Base-by-base conservation (phyloP, 2,113 vertebrate species). In the Galemys pyrenaicus region DNA sequence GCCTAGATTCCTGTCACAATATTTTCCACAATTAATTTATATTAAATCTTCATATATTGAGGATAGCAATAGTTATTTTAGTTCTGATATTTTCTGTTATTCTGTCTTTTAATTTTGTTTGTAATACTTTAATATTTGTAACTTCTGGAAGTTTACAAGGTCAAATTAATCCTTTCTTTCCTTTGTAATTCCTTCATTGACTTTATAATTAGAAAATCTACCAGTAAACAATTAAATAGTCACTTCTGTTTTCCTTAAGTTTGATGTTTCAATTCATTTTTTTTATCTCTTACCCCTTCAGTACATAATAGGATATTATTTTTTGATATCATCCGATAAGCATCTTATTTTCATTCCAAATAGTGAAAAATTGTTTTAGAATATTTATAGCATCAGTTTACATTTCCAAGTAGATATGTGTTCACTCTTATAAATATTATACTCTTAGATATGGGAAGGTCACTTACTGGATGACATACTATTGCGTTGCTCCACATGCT, bases 131-230 rank as follows among this genome's bases (percentile, higher is more conserved):
- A 49, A 74, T 83, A 22, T 74, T 86, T 32, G 35, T 39, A 95
- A 74, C 12, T 79, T 93, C 54, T 35, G 77, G 90, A 93, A 80
- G 51, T 75, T 95, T 90, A 92, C 71, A 28, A 94, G 90, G 54
- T 77, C 39, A 77, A 94, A 79, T 62, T 62, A 41, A 68, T 75
- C 41, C 87, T 84, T 9, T 32, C 65, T 87, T 87, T 84, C 67
- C 30, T 92, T 92, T 95, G 51, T 68, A 65, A 83, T 39, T 70
- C 46, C 65, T 92, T 91, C 79, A 96, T 32, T 97, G 64, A 62
- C 89, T 95, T 94, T 95, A 79, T 65, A 93, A 83, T 77, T 91
- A 95, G 73, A 94, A 91, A 92, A 62, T 54, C n/a, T 20, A 88
- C n/a, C 37, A 51, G 58, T 91, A 16, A 89, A 9, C 64, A 95